Evolutionary conservation across 2,888 invertebrate species (phyloP).

Genomic region (Trichopria drosophilae): DNA sequence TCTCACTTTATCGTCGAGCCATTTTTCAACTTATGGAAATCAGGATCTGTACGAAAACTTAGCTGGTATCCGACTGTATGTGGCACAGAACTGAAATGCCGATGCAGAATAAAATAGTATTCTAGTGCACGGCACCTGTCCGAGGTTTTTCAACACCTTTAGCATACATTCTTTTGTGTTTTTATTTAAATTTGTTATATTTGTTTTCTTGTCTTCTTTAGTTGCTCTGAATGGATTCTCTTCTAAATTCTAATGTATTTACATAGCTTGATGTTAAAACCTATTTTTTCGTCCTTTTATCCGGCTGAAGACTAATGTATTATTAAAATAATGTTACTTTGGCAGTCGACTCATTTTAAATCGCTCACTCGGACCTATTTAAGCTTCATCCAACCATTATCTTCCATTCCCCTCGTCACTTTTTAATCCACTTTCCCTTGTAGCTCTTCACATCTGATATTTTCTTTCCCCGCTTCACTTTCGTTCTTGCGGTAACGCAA

Average conservation of each 20-base stretch:
- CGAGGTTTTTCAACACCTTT: slow-evolving; percentile 25
- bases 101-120: slow-evolving; percentile 10
- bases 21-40: slow-evolving; percentile 56
- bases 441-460: too few relatives aligned
- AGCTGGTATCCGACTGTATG: background rate
- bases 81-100: slow-evolving; percentile 10
- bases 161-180: too few relatives aligned
- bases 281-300: slow-evolving; percentile 31
- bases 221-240: too few relatives aligned
- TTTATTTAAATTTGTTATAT: too few relatives aligned
- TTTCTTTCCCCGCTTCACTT: too few relatives aligned
- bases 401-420: too few relatives aligned
- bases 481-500: background rate
- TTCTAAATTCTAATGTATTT: too few relatives aligned
- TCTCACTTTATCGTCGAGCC: slow-evolving; percentile 49
- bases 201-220: too few relatives aligned
- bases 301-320: slow-evolving; percentile 21
- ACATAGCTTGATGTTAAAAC: too few relatives aligned
- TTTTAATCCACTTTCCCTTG: too few relatives aligned
- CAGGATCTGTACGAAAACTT: slow-evolving; percentile 39
- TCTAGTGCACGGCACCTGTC: slow-evolving; percentile 30
- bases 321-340: background rate
- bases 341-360: background rate
- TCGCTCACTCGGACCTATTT: too few relatives aligned
- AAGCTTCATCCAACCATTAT: too few relatives aligned